Base-by-base conservation (phyloP, 2,888 invertebrate species). In the Drosophila mimetica region DNA sequence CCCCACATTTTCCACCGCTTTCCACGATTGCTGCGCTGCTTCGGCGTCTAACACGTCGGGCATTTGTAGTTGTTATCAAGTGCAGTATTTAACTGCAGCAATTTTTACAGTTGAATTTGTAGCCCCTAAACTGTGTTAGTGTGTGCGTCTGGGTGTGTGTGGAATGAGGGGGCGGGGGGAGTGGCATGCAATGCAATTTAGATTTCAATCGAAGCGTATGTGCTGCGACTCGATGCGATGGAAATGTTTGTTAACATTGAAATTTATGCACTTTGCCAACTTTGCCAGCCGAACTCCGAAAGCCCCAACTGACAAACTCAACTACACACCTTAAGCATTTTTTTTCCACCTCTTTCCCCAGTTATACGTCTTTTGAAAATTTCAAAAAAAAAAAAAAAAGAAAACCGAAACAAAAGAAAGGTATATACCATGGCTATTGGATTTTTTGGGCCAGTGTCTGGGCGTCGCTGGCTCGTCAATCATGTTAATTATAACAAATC, bases 91-190 rank as follows among this genome's bases (percentile, higher is more conserved):
- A 78, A 81, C 78, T 78, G 78, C 81, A 78, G 81, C 79, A 79
- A 82, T 82, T 82, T 82, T 79, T 79, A 76, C 79, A 79, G 83
- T 79, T 79, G 79, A 74, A 79, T 79, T 79, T 81, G 81, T 81
- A 71, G 80, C 70, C 69, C 47, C 47, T 16, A 44, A 59, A 58
- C 44, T 36, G 36, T 13, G 6, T 34, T 6, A n/a, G 36, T 36
- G 25, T 18, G 39, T 30, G 25, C 16, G 22, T 5, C 28, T 22
- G 30, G 7, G 30, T 41, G 18, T 41, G 36, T 36, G 14, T 14
- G 11, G 7, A 25, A 25, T 16, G 18, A 44, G 54, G 14, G 9
- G 44, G 28, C 11, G 28, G 41, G n/a, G 22, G 41, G 57, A 25
- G 25, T 44, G 76, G 75, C 53, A 64, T 80, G 72, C 78, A 75